Evolutionary conservation across 2,797 vertebrate genomes (phyloP).

Genomic region (Numenius phaeopus): DNA sequence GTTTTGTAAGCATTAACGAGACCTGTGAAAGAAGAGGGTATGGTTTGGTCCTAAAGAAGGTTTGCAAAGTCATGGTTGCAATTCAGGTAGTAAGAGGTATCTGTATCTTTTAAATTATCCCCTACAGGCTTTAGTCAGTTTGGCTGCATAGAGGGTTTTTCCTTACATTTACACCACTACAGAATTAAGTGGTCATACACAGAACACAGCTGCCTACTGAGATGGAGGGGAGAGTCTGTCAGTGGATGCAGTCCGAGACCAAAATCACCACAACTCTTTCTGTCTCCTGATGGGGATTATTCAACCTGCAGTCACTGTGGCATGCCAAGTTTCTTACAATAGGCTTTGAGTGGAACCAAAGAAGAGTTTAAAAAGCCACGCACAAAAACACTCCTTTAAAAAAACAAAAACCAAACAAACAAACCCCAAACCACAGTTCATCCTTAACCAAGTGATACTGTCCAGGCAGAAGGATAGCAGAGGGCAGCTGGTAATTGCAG

Average conservation of each 20-base stretch:
- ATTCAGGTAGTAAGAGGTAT: background rate
- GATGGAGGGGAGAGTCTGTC: background rate
- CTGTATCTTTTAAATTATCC: background rate
- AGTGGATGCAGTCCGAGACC: background rate
- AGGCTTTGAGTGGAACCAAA: no score
- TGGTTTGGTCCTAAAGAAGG: background rate
- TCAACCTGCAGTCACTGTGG: background rate
- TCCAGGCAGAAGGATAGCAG: background rate
- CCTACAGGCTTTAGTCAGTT: background rate
- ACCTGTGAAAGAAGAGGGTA: background rate
- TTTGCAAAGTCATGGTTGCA: background rate
- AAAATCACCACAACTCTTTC: background rate
- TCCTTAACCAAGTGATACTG: background rate
- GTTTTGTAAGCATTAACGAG: background rate
- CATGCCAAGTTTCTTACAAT: no score
- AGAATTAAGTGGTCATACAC: background rate
- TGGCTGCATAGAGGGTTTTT: background rate
- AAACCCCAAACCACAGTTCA: background rate
- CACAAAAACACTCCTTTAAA: background rate
- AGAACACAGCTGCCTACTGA: background rate
- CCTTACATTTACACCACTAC: background rate
- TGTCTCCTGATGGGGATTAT: background rate
- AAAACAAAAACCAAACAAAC: background rate
- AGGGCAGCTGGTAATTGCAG: background rate
- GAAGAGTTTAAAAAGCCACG: no score